Base-by-base conservation (phyloP, 1,140 invertebrate species). In the Ruditapes philippinarum region DNA sequence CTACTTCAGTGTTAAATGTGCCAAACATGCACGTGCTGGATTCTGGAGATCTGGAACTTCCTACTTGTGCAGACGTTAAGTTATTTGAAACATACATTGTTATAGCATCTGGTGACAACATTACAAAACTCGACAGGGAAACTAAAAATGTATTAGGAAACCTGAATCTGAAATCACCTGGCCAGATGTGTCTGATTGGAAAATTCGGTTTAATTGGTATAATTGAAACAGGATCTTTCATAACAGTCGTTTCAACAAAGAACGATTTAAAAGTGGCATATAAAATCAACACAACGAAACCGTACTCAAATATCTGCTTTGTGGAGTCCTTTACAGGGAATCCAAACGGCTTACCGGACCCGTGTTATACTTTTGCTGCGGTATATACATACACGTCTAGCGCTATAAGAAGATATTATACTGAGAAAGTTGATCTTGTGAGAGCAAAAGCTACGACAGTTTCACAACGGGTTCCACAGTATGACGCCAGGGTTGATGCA, bases 31-130 rank as follows among this genome's bases (percentile, higher is more conserved):
- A 76, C 19, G 45, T 49, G 0, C 25, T 76, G n/a, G 73, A 51
- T 1, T 9, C 0, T n/a, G 73, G 42, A 49, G 3, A 51, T 28
- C n/a, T 76, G 25, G 40, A 76, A 40, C 22, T 76, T 28, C 40
- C 73, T 28, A 22, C 73, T 3, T 76, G 73, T 25, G 25, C 73
- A 25, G 73, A 76, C 42, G 40, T 76, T 19, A 51, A 45, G 25
- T 9, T 76, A 28, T 76, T 76, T 76, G 73, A 76, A 28, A 25
- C 40, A 3, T 76, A 76, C 25, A 51, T 76, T 40, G 73, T 76
- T 31, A 33, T 22, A 9, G 40, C 25, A 17, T 28, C 40, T 31
- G 45, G 17, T 49, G 73, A 76, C 11, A 12, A 11, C 28, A 25
- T 76, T 25, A 28, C 49, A 14, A 76, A 76, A 49, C 3, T 51